Conservation (phyloP, 2,113 vertebrate genomes). For the Arenaria interpres region DNA sequence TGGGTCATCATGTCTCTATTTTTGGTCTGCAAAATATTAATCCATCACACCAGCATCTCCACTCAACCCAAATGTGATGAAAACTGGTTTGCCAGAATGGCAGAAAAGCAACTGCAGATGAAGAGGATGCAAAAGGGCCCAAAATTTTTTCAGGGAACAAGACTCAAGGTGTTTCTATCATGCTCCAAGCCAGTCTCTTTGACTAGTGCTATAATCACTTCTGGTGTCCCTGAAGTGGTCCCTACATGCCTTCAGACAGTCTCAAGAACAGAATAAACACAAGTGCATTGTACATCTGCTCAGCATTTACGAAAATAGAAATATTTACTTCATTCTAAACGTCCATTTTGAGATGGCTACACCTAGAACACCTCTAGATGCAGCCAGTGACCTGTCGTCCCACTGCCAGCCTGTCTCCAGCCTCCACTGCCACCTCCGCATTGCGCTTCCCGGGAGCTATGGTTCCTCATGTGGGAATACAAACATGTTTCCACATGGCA, state of each 20-base stretch:
- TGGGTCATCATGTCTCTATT: neutral
- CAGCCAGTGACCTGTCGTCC: neutral
- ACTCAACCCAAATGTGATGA: neutral
- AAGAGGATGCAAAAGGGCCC: neutral
- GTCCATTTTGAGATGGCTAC: neutral
- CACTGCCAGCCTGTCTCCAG: neutral
- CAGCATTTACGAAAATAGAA: neutral
- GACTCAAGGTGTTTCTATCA: neutral
- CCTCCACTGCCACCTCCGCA: neutral
- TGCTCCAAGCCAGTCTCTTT: neutral
- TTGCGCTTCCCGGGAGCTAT: accelerated
- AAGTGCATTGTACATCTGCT: accelerated
- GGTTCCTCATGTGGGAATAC: neutral
- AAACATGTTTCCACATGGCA: neutral
- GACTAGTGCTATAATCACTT: neutral
- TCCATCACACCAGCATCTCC: neutral
- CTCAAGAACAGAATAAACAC: neutral
- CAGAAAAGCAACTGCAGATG: neutral
- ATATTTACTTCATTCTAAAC: neutral
- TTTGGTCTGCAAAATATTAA: neutral
- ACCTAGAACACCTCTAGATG: neutral
- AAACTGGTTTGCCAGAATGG: neutral
- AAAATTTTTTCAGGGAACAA: neutral
- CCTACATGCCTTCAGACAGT: neutral
- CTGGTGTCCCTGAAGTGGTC: neutral